Conservation (phyloP, 2,888 invertebrate genomes). For the Noctua janthina region DNA sequence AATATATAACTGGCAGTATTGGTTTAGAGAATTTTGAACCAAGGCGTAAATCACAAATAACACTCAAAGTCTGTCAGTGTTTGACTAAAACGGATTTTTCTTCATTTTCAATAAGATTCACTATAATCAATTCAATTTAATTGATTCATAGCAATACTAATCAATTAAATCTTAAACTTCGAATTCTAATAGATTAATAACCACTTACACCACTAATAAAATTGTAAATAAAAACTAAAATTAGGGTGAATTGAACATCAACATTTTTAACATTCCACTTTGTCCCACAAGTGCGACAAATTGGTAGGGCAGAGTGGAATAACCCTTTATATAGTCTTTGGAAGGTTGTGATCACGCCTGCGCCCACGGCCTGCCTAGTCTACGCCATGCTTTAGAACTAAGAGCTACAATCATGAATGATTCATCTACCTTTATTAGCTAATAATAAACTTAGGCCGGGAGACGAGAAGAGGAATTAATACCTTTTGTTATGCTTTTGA, state of each 20-base stretch:
- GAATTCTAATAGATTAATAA: background rate
- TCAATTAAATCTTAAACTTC: background rate
- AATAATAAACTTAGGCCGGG: constrained; percentile 53
- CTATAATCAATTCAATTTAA: too few relatives aligned
- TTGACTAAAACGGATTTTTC: background rate
- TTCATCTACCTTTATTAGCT: constrained; percentile 63
- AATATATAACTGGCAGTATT: background rate
- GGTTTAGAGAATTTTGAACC: background rate
- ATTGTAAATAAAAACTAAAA: background rate
- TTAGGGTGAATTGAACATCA: background rate
- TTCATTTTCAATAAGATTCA: background rate
- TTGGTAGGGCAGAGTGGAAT: background rate
- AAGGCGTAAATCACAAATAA: background rate
- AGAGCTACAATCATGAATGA: constrained; percentile 65
- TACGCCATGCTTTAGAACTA: constrained; percentile 49
- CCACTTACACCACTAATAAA: background rate
- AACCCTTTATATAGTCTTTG: constrained; percentile 44
- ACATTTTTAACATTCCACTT: background rate
- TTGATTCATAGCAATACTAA: too few relatives aligned
- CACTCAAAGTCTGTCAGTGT: background rate
- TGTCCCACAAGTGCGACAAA: background rate
- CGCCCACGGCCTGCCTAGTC: constrained; percentile 60
- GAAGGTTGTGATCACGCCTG: constrained; percentile 57
- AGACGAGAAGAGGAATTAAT: constrained; percentile 24
- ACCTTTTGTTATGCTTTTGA: constrained; percentile 12